These are phyloP conservation scores for Castor canadensis DNA, from an alignment of 2,113 vertebrate genomes.

Conservation along the genomic window DNA sequence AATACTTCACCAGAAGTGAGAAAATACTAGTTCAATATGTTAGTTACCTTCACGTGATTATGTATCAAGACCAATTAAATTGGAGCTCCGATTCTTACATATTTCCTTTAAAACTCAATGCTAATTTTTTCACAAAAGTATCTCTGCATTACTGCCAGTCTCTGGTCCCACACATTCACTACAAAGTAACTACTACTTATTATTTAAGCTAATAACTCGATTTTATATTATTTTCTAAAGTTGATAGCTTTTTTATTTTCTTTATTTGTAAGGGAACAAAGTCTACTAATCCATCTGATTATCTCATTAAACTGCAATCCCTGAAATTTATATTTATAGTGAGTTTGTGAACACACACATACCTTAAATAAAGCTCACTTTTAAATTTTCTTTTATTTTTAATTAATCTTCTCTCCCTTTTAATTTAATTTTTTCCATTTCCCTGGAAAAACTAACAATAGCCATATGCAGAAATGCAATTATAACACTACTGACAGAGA, in stretches of 20 bases:
- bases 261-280: too few relatives aligned
- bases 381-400: not conserved
- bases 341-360: too few relatives aligned
- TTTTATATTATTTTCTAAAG: not conserved
- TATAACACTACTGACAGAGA: not conserved
- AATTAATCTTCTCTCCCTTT: not conserved
- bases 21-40: slow-evolving; percentile 55
- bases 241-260: not conserved
- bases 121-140: not conserved
- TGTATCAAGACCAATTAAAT: slow-evolving; percentile 67
- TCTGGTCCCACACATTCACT: not conserved
- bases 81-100: slow-evolving; percentile 22
- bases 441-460: slow-evolving; percentile 1
- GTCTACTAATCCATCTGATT: too few relatives aligned
- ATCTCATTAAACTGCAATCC: too few relatives aligned
- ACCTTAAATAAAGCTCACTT: not conserved
- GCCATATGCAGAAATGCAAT: slow-evolving; percentile 3
- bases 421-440: not conserved
- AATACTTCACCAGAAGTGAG: slow-evolving; percentile 63
- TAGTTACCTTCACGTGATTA: slow-evolving; percentile 55
- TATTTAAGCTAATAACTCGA: slow-evolving; percentile 26
- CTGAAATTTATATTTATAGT: too few relatives aligned
- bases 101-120: slow-evolving; percentile 38
- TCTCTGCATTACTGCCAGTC: not conserved
- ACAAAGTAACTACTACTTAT: slow-evolving; percentile 53